Base-by-base conservation (phyloP, 2,113 vertebrate genomes). In the Campylomormyrus numenius region DNA sequence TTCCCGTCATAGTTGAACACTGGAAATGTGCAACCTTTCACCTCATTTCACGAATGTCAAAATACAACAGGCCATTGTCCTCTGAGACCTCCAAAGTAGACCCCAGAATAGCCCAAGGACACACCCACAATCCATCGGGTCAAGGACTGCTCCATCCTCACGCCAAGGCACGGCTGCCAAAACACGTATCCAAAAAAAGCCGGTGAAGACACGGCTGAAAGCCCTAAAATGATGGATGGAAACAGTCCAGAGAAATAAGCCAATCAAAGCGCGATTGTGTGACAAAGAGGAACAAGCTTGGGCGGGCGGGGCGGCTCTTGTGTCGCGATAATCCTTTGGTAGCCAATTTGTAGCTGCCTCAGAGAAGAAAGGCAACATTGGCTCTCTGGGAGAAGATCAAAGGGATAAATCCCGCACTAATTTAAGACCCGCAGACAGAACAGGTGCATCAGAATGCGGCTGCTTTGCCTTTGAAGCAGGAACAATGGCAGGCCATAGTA, bases 401-500 rank as follows among this genome's bases (percentile, higher is more conserved):
- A 89, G 39, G 24, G 35, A 66, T 62, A 62, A 42, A 66, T 58
- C 19, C 39, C 24, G 42, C 35, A 85, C 52, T 89, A 89, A 89
- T 89, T 89, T 89, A 58, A 85, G 77, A 56, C 24, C 89, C 46
- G 52, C 39, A 85, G 89, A 48, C 80, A 27, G 89, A 89, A 85
- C 88, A 89, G 88, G 70, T 89, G 88, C 48, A 80, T 48, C 62
- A 89, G 42, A 70, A 89, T 89, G 31, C 10, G 49, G 66, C 66
- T 53, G 45, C 31, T 89, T 31, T 45, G 48, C 88, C 46, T 66
- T 89, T 89, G 48, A 77, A 80, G 49, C 19, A 5, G 35, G 27
- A 21, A 84, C 74, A 89, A 84, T 84, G 52, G 17, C 11, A 15
- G 15, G 53, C 31, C 31, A 53, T 5, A 27, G 45, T 27, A n/a